Evolutionary conservation across 2,888 invertebrate genomes (phyloP).

Genomic region (Hydraecia micacea): DNA sequence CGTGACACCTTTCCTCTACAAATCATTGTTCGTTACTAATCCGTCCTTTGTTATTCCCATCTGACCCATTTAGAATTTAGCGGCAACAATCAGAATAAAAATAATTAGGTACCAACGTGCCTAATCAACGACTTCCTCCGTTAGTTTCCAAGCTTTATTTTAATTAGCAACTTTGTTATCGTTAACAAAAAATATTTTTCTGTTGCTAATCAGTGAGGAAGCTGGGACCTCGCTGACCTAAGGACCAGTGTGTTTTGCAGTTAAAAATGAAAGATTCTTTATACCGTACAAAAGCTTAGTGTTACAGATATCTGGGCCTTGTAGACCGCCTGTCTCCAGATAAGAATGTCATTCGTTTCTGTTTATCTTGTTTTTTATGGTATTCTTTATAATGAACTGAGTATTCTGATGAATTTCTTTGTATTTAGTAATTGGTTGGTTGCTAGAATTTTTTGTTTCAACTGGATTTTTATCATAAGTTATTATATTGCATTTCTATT

Average conservation of each 20-base stretch:
- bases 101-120: slow-evolving; percentile 48
- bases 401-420: slow-evolving; percentile 66
- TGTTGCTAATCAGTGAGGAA: slow-evolving; percentile 83
- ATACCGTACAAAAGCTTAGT: slow-evolving; percentile 75
- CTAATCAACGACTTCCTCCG: slow-evolving; percentile 75
- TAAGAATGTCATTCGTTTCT: slow-evolving; percentile 70
- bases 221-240: slow-evolving; percentile 80
- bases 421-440: slow-evolving; percentile 59
- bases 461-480: slow-evolving; percentile 22
- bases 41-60: slow-evolving; percentile 11
- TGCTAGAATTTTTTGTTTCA: slow-evolving; percentile 56
- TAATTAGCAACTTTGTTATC: slow-evolving; percentile 83
- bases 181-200: slow-evolving; percentile 73
- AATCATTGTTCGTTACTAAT: slow-evolving; percentile 15
- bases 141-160: slow-evolving; percentile 72
- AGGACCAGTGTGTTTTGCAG: slow-evolving; percentile 69
- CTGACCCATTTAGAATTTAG: slow-evolving; percentile 39
- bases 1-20: not conserved
- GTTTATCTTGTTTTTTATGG: slow-evolving; percentile 67
- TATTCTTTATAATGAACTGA: slow-evolving; percentile 62
- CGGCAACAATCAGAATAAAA: slow-evolving; percentile 54
- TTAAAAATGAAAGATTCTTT: slow-evolving; percentile 84
- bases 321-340: slow-evolving; percentile 89
- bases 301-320: slow-evolving; percentile 63
- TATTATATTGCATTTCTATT: slow-evolving; percentile 24